Percentiles rank a stretch among this genome's conserved stretches.
Evolutionary conservation across 2,888 invertebrate genomes (phyloP).

Genomic region (Crepidodera aurea): DNA sequence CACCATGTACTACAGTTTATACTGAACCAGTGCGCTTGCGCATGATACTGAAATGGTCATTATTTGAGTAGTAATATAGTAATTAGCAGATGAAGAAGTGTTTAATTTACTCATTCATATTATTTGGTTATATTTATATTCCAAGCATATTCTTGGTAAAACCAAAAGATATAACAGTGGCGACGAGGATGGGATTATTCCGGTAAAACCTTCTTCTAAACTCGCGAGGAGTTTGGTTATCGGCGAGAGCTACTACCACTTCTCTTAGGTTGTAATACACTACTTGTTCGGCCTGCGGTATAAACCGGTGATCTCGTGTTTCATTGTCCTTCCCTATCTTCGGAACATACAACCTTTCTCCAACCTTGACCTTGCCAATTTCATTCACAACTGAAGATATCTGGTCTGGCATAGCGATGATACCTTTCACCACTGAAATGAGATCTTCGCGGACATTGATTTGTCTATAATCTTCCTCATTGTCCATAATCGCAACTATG

Average conservation of each 20-base stretch:
- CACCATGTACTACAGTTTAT: too few relatives aligned
- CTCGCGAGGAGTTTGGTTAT: neutral
- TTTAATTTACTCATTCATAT: too few relatives aligned
- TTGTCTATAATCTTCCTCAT: neutral
- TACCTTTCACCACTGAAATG: neutral
- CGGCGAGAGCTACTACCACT: neutral
- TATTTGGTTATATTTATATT: too few relatives aligned
- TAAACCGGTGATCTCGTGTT: neutral
- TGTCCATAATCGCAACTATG: neutral
- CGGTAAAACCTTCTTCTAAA: neutral
- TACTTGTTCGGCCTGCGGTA: conserved; percentile 2
- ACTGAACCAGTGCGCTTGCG: too few relatives aligned
- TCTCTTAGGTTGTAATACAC: neutral
- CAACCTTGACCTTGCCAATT: neutral
- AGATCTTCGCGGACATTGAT: neutral
- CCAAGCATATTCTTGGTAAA: too few relatives aligned
- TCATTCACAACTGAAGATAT: neutral
- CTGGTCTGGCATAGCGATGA: neutral
- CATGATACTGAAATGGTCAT: too few relatives aligned
- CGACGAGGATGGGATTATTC: conserved; percentile 11
- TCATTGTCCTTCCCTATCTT: neutral
- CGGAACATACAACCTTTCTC: neutral
- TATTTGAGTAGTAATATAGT: too few relatives aligned
- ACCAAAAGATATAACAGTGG: too few relatives aligned
- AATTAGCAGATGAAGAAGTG: too few relatives aligned